phyloP scores from a whole-genome alignment of 2,888 invertebrate species.

The Tetramorium bicarinatum region DNA sequence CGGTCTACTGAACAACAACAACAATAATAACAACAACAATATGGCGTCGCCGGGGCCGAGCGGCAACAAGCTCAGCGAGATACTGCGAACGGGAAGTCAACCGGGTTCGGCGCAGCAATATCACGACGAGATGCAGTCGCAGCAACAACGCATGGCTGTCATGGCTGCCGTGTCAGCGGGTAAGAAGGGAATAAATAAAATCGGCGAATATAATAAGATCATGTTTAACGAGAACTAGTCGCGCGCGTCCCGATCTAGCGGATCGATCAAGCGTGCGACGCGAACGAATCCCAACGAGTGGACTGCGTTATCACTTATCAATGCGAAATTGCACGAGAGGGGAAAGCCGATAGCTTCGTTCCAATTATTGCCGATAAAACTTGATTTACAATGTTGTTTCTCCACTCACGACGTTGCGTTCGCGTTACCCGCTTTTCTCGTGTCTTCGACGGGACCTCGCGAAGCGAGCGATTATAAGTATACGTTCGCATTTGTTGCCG shows the following conservation, averaged over 20 bases:
- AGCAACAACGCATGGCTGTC: conserved; percentile 86
- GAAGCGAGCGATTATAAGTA: background rate
- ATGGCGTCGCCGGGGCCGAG: conserved; percentile 86
- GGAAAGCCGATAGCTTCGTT: conserved; percentile 70
- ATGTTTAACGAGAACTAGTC: background rate
- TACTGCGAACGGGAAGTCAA: conserved; percentile 84
- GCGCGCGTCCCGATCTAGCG: conserved; percentile 13
- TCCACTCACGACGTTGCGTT: conserved; percentile 46
- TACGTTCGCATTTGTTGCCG: conserved; percentile 12
- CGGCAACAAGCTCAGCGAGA: conserved; percentile 85
- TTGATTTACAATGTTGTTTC: conserved; percentile 73
- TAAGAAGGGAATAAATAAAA: conserved; percentile 68
- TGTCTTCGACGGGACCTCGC: conserved; percentile 14
- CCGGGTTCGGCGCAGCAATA: conserved; percentile 85
- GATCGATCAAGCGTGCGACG: conserved; percentile 38
- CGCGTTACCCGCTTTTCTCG: background rate
- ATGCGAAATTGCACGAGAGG: conserved; percentile 35
- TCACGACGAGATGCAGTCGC: conserved; percentile 90
- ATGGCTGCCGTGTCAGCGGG: conserved; percentile 86
- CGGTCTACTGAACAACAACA: conserved; percentile 91
- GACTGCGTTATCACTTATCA: conserved; percentile 66
- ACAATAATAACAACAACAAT: conserved; percentile 90
- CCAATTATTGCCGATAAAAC: conserved; percentile 75
- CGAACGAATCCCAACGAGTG: conserved; percentile 56
- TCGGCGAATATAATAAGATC: background rate